Base-by-base conservation (phyloP, 2,113 vertebrate species). In the Callipepla californica region DNA sequence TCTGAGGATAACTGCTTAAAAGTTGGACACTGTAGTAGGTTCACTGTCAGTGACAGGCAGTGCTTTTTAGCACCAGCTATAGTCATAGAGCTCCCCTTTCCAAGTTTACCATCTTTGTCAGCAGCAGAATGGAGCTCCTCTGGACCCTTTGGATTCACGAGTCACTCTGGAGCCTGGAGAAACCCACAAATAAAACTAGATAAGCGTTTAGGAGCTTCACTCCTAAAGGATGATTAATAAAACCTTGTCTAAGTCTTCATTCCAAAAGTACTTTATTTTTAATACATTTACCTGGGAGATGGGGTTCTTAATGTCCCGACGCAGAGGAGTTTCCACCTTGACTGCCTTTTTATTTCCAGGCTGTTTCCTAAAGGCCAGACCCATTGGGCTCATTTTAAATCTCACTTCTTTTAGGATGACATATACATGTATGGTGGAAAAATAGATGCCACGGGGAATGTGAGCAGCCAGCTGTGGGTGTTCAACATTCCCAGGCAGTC, bases 351-450 rank as follows among this genome's bases (percentile, higher is more conserved):
- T 53, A 28, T 53, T 53, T 25, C 26, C 51, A 53, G 25, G 9
- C 36, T 20, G 5, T 73, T 61, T 25, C 42, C 50, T 50, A 10
- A 38, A 42, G 9, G 16, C 32, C 23, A 8, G 32, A 32, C 26
- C 42, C 6, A 0, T 20, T 63, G 34, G 3, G 79, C 26, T 90
- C 8, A 42, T 58, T 25, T 86, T 28, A 28, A 50, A 50, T 45
- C 34, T 34, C 19, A 12, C 67, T 67, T 45, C 36, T 92, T 80
- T 25, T 92, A 99, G 99, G 98, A 98, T 57, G 97, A 98, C 47
- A 98, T 99, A 94, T 99, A 99, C 94, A 99, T 99, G 99, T 99
- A 99, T 1, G 99, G 99, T 22, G 99, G 99, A 16, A 99, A 99
- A 97, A 98, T 99, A 4, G 99, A 99, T 42, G 98, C 98, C 5